Conservation (phyloP, 2,797 vertebrate species). For the Myioborus miniatus region DNA sequence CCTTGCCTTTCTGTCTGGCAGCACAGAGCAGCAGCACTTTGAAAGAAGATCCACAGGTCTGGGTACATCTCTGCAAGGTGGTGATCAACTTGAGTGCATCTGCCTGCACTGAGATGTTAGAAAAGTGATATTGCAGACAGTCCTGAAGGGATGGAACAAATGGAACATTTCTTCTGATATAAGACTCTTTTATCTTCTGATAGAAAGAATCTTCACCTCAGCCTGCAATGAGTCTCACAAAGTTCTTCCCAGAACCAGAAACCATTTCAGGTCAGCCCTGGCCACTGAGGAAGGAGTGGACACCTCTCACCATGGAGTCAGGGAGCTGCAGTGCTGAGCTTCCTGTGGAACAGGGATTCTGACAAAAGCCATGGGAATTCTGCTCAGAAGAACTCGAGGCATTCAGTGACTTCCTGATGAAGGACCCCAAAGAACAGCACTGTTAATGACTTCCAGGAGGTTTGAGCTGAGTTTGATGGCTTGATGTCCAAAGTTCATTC, state of each 20-base stretch:
- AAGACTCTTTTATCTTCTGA: not conserved
- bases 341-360: not conserved
- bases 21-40: constrained; percentile 4
- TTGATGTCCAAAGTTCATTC: not conserved
- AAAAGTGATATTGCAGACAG: not conserved
- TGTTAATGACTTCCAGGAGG: not conserved
- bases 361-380: not conserved
- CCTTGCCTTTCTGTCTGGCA: not conserved
- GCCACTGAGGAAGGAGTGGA: not conserved
- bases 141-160: not conserved
- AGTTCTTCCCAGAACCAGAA: not conserved
- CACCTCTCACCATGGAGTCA: not conserved
- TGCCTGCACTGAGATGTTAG: not conserved
- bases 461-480: not conserved
- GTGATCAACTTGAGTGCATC: not conserved
- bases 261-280: not conserved
- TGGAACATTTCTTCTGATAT: not conserved
- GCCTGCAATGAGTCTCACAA: not conserved
- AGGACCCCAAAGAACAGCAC: not conserved
- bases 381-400: not conserved
- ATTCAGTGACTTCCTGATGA: not conserved
- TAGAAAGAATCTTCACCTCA: not conserved
- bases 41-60: not conserved
- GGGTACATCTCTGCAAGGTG: not conserved
- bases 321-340: not conserved